Evolutionary conservation across 2,113 vertebrate species (phyloP), one percentile per base, ranked within the genome.

Genomic region (Xiphophorus couchianus): DNA sequence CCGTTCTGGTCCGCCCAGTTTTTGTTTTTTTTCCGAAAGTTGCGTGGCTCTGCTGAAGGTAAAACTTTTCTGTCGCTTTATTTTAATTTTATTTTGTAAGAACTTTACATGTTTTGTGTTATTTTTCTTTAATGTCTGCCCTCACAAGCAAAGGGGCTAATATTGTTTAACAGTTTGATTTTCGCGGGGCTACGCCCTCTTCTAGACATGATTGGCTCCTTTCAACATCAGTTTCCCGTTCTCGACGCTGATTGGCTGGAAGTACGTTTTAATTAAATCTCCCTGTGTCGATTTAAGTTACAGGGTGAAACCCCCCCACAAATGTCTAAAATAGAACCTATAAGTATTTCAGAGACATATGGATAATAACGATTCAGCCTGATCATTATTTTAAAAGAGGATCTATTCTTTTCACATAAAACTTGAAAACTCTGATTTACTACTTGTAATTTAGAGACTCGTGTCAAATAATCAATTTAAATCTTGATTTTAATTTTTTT

Each of bases 131-230:
- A 5, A 2, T 54, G 0, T 9, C 0, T 25, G 4, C 6, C n/a
- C 54, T 27, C 27, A 27, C 3, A 13, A 67, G 35, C 37, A 73
- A 79, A 5, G 1, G 8, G 51, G 28, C 27, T 73, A 81, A 77
- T 27, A 28, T 51, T 62, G 79, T 66, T 62, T 4, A 2, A 11
- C 13, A 1, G 11, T 90, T 89, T 48, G 31, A 69, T 76, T 90
- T 89, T 91, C 83, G 87, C 89, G 87, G 86, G 84, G 35, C 31
- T 9, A 78, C 75, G 71, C 84, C 89, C 74, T 28, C 9, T 12
- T 14, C 0, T 1, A 4, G 0, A 0, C 29, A 0, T 69, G 0
- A 92, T 91, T 90, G 89, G 89, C 62, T 29, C 0, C 0, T 1
- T 3, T 1, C 0, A 11, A 65, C 51, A 29, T 81, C 71, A 61